Percentiles rank a stretch among this genome's conserved stretches.
Conservation (phyloP, 2,797 vertebrate genomes). For the Okamejei kenojei region DNA sequence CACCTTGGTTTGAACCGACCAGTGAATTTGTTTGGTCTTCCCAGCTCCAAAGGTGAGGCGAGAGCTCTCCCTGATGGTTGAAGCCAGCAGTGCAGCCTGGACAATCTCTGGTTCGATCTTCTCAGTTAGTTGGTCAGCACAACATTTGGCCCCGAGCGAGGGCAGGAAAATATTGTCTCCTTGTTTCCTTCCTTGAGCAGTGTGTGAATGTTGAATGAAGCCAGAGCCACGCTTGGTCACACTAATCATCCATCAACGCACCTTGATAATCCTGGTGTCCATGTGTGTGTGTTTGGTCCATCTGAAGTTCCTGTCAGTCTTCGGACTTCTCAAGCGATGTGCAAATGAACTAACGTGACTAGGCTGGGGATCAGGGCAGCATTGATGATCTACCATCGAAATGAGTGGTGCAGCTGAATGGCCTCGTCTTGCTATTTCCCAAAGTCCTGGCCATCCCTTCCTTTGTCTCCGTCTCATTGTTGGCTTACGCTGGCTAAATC, state of each 20-base stretch:
- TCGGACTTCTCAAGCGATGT: too few species aligned
- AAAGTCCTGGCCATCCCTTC: background rate
- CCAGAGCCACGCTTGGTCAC: background rate
- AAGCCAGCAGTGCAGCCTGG: background rate
- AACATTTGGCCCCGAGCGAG: background rate
- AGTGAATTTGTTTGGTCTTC: too few species aligned
- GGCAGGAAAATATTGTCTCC: background rate
- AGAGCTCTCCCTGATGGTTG: background rate
- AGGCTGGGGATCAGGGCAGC: too few species aligned
- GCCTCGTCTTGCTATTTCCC: too few species aligned
- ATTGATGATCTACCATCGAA: too few species aligned
- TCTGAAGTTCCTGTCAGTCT: background rate
- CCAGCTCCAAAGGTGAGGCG: background rate
- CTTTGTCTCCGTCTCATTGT: background rate
- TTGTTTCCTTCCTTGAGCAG: background rate
- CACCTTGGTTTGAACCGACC: too few species aligned
- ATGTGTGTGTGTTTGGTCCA: background rate
- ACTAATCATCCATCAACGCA: background rate
- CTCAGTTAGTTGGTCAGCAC: constrained; percentile 44
- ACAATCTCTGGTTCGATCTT: background rate
- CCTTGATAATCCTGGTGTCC: background rate
- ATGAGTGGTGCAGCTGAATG: too few species aligned
- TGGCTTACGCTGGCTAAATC: background rate
- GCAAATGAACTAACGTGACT: too few species aligned
- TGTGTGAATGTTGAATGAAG: background rate